Percentiles rank a stretch among this genome's conserved stretches.
These are phyloP conservation scores for Centropus unirufus DNA, from an alignment of 2,113 vertebrate genomes.

Conservation along the genomic window DNA sequence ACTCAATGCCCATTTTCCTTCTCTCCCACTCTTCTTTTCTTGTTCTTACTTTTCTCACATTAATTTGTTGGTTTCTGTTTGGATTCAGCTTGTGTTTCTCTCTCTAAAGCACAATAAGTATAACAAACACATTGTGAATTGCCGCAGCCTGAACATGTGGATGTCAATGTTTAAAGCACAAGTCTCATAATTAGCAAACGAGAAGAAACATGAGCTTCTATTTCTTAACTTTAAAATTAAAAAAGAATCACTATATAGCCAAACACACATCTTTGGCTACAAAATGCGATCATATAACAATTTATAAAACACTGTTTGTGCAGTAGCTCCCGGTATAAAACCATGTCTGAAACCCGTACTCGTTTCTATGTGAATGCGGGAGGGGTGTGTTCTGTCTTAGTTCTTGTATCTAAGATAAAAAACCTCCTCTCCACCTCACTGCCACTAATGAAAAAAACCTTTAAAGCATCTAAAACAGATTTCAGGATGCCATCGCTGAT, in stretches of 20 bases:
- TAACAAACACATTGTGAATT: conserved; percentile 49
- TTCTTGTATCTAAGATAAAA: background rate
- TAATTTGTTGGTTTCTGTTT: conserved; percentile 79
- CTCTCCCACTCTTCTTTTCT: conserved; percentile 85
- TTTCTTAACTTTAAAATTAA: background rate
- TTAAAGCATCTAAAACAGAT: background rate
- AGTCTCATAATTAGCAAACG: background rate
- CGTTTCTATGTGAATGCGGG: background rate
- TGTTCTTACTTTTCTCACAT: conserved; percentile 83
- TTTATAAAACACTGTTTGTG: background rate
- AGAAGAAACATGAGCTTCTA: background rate
- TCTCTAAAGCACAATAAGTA: conserved; percentile 77
- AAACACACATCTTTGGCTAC: background rate
- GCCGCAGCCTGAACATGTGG: background rate
- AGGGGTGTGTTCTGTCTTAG: background rate
- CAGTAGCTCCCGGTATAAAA: background rate
- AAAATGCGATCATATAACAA: background rate
- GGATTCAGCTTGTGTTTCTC: conserved; percentile 84
- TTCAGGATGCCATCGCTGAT: background rate
- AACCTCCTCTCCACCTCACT: background rate
- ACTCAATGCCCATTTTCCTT: conserved; percentile 86
- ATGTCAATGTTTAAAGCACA: background rate
- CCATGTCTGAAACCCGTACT: background rate
- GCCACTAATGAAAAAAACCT: background rate
- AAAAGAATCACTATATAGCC: background rate